phyloP scores from a whole-genome alignment of 2,888 invertebrate species.

The Sarcophaga caerulescens region DNA sequence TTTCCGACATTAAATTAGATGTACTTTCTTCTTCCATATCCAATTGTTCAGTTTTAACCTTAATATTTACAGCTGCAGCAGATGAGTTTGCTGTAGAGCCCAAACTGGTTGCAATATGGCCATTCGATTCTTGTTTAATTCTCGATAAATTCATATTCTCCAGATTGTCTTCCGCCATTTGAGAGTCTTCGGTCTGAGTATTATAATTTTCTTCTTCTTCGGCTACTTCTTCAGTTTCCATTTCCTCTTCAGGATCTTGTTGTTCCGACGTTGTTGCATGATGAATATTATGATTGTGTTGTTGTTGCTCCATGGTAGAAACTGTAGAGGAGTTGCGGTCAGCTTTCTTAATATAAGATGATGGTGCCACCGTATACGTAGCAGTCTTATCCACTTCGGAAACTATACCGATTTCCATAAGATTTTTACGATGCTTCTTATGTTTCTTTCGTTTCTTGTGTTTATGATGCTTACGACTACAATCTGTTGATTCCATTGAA shows the following conservation, averaged over 20 bases:
- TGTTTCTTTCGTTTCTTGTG: constrained; percentile 92
- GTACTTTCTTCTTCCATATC: constrained; percentile 78
- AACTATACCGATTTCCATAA: constrained; percentile 75
- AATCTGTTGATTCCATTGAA: constrained; percentile 68
- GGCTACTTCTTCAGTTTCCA: constrained; percentile 11
- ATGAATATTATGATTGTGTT: background rate
- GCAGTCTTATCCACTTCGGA: constrained; percentile 56
- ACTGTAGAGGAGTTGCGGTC: constrained; percentile 37
- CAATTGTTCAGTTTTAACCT: constrained; percentile 76
- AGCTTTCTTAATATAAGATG: constrained; percentile 53
- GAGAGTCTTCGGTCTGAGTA: constrained; percentile 63
- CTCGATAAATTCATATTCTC: constrained; percentile 50
- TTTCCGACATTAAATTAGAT: constrained; percentile 78
- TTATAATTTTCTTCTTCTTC: constrained; percentile 37
- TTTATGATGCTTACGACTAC: constrained; percentile 85
- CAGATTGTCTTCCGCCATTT: constrained; percentile 51
- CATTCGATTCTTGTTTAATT: constrained; percentile 58
- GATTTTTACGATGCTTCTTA: constrained; percentile 83
- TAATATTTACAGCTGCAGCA: constrained; percentile 49
- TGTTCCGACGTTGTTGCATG: background rate
- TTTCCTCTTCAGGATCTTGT: constrained; percentile 19
- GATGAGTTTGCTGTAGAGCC: constrained; percentile 20
- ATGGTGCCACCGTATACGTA: constrained; percentile 30
- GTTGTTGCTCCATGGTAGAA: background rate
- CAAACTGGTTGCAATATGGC: background rate